A percentile compares a stretch with the other conserved stretches of the same genome.
These are phyloP conservation scores for Carposina sasakii DNA, from an alignment of 1,140 invertebrate species.

Conservation along the genomic window DNA sequence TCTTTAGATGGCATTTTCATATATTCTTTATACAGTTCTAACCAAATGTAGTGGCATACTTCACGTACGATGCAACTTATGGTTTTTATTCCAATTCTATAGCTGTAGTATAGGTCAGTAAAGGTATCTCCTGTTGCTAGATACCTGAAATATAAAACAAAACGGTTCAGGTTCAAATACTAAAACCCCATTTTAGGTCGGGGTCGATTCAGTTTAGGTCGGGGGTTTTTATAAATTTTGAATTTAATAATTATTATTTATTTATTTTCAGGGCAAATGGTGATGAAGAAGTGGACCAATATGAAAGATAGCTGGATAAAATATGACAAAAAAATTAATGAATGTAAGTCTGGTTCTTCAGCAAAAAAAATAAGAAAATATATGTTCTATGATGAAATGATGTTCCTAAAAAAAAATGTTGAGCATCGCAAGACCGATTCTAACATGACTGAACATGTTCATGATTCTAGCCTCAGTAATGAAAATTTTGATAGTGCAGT, in stretches of 20 bases:
- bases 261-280: constrained; percentile 8
- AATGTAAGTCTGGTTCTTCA: constrained; percentile 10
- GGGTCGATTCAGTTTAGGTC: constrained; percentile 6
- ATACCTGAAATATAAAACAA: constrained; percentile 7
- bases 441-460: constrained; percentile 5
- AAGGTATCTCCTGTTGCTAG: constrained; percentile 3
- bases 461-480: constrained; percentile 6
- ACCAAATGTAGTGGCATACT: constrained; percentile 8
- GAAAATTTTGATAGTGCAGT: constrained; percentile 6
- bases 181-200: constrained; percentile 6
- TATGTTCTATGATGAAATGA: constrained; percentile 10
- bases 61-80: constrained; percentile 6
- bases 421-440: background rate
- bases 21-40: constrained; percentile 4
- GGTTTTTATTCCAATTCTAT: constrained; percentile 6
- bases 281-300: constrained; percentile 13
- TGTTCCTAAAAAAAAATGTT: constrained; percentile 9
- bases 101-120: constrained; percentile 7
- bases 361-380: constrained; percentile 11
- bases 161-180: constrained; percentile 6
- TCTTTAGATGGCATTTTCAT: constrained; percentile 5
- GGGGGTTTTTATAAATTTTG: constrained; percentile 8
- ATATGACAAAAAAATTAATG: constrained; percentile 14
- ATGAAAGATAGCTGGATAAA: too few relatives aligned
- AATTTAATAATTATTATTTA: constrained; percentile 6